These are phyloP conservation scores for Cryptosula pallasiana DNA, from an alignment of 2,888 invertebrate genomes.

Conservation along the genomic window DNA sequence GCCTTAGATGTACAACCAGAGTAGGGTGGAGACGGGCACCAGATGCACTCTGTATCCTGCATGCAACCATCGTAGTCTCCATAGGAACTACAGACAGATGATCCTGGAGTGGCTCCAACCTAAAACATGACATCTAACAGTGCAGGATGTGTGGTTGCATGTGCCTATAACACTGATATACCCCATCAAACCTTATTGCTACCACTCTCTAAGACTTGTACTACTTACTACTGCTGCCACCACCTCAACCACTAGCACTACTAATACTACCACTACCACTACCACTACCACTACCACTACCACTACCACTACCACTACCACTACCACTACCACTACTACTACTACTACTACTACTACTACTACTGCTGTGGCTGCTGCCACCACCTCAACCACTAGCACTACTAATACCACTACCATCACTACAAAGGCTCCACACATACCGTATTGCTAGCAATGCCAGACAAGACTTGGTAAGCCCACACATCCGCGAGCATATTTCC, in stretches of 20 bases:
- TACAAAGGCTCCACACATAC: conserved; percentile 32
- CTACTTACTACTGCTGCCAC: background rate
- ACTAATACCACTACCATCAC: too few relatives aligned
- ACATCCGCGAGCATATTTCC: conserved; percentile 81
- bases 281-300: conserved; percentile 5
- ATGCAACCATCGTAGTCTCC: conserved; percentile 62
- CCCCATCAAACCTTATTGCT: too few relatives aligned
- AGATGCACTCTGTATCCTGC: conserved; percentile 87
- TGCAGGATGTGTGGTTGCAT: too few relatives aligned
- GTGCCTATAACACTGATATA: too few relatives aligned
- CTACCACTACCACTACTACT: conserved; percentile 10
- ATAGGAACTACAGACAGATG: conserved; percentile 61
- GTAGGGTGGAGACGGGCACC: conserved; percentile 60
- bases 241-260: conserved; percentile 2
- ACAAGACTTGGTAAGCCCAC: conserved; percentile 78
- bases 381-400: background rate
- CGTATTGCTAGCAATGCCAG: conserved; percentile 48
- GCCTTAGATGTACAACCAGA: conserved; percentile 12
- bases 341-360: conserved; percentile 10
- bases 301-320: conserved; percentile 5
- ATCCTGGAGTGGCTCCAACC: conserved; percentile 25
- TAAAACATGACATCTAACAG: conserved; percentile 25
- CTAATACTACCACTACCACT: too few relatives aligned
- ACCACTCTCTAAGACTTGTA: background rate
- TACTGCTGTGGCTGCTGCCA: background rate